Conservation (phyloP, 2,888 invertebrate genomes). For the Andrena hattorfiana region DNA sequence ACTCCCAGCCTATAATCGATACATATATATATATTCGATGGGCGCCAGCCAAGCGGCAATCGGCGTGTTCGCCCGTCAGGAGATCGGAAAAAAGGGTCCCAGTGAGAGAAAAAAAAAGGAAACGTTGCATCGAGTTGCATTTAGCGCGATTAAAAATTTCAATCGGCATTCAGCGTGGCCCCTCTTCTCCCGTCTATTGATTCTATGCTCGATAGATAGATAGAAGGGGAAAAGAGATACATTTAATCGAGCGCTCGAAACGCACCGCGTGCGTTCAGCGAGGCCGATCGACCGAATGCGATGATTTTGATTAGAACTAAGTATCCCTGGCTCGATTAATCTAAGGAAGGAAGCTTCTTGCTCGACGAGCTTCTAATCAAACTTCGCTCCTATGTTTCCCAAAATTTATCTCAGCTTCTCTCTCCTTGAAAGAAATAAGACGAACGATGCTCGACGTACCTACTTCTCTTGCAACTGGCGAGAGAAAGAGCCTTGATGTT, state of each 20-base stretch:
- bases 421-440: background rate
- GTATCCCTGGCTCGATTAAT: background rate
- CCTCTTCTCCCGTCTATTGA: background rate
- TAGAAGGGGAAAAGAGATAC: background rate
- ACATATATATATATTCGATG: constrained; percentile 27
- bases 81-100: background rate
- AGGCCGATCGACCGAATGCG: background rate
- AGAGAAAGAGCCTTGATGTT: background rate
- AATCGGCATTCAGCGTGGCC: constrained; percentile 9
- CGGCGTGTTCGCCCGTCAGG: constrained; percentile 14
- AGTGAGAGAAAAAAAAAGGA: background rate
- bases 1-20: constrained; percentile 72
- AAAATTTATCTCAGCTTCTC: background rate
- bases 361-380: background rate
- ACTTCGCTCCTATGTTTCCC: background rate
- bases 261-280: background rate
- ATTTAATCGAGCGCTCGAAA: background rate
- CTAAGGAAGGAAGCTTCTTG: background rate
- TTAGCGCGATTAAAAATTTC: constrained; percentile 25
- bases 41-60: constrained; percentile 12
- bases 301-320: background rate
- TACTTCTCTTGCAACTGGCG: background rate
- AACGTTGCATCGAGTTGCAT: background rate
- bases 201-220: background rate
- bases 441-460: background rate